These are phyloP conservation scores for Mesorhabditis belari DNA, from an alignment of 2,888 invertebrate species.

Conservation along the genomic window DNA sequence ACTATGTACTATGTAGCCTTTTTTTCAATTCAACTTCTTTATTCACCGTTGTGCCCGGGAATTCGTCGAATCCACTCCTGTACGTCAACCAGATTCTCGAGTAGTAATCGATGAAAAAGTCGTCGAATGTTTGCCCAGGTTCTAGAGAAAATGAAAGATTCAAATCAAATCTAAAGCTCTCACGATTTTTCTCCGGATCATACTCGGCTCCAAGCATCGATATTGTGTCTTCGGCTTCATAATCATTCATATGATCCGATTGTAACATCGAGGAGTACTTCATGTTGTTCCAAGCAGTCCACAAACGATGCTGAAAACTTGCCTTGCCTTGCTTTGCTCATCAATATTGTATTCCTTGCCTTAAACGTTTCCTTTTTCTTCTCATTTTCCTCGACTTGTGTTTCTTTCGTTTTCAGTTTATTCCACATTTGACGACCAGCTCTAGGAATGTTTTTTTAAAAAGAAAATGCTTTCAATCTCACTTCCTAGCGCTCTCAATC, in stretches of 20 bases:
- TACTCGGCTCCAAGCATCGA: conserved; percentile 18
- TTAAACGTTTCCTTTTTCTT: conserved; percentile 10
- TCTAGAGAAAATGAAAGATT: too few relatives aligned
- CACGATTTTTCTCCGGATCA: conserved; percentile 10
- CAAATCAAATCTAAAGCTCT: too few relatives aligned
- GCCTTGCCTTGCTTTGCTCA: conserved; percentile 15
- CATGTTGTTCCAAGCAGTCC: conserved; percentile 29
- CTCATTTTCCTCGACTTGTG: not conserved
- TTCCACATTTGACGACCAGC: conserved; percentile 11
- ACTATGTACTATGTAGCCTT: too few relatives aligned
- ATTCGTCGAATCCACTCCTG: conserved; percentile 56
- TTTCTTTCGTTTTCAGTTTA: conserved; percentile 9
- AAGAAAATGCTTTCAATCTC: conserved; percentile 5
- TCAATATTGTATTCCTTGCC: conserved; percentile 1
- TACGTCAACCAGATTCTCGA: conserved; percentile 65
- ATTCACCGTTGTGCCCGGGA: conserved; percentile 19
- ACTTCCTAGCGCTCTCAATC: conserved; percentile 2
- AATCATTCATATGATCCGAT: conserved; percentile 19
- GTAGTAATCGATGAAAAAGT: conserved; percentile 34
- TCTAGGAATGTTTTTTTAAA: conserved; percentile 3
- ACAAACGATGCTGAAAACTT: too few relatives aligned
- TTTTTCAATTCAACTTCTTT: too few relatives aligned
- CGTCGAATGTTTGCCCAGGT: too few relatives aligned
- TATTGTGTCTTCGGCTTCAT: conserved; percentile 15
- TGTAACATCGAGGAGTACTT: conserved; percentile 22